Evolutionary conservation across 2,113 vertebrate species (phyloP).

Genomic region (Neodon shergylaensis): DNA sequence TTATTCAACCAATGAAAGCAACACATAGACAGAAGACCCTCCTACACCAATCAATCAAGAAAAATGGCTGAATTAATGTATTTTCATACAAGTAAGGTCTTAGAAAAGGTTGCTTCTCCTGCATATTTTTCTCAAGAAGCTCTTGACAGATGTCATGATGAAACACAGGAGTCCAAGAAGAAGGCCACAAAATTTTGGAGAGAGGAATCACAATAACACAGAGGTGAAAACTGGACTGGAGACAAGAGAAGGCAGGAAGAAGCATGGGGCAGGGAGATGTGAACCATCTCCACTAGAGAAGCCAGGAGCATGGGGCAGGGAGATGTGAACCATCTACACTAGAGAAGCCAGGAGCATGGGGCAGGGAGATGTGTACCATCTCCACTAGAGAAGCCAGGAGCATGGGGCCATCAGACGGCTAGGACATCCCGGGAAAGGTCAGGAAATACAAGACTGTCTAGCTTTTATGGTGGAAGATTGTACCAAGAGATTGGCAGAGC

Average conservation of each 20-base stretch:
- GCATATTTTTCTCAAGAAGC: not conserved
- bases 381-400: not conserved
- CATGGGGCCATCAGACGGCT: too few species aligned
- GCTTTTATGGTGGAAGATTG: not conserved
- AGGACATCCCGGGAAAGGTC: not conserved
- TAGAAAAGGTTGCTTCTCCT: not conserved
- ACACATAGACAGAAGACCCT: too few species aligned
- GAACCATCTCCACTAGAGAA: too few species aligned
- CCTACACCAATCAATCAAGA: not conserved
- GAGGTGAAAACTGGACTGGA: not conserved
- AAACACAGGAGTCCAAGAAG: not conserved
- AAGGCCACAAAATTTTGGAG: not conserved
- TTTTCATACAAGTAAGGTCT: not conserved
- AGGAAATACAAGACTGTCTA: not conserved
- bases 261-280: not conserved
- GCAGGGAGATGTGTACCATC: not conserved
- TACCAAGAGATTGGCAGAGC: not conserved
- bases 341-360: too few species aligned
- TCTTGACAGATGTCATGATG: not conserved
- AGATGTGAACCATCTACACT: not conserved
- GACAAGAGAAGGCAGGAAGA: not conserved
- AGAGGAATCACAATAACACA: not conserved
- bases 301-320: too few species aligned
- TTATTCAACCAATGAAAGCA: too few species aligned
- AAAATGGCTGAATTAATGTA: not conserved